These are phyloP conservation scores for Agrotis exclamationis DNA, from an alignment of 2,888 invertebrate genomes.

Conservation along the genomic window DNA sequence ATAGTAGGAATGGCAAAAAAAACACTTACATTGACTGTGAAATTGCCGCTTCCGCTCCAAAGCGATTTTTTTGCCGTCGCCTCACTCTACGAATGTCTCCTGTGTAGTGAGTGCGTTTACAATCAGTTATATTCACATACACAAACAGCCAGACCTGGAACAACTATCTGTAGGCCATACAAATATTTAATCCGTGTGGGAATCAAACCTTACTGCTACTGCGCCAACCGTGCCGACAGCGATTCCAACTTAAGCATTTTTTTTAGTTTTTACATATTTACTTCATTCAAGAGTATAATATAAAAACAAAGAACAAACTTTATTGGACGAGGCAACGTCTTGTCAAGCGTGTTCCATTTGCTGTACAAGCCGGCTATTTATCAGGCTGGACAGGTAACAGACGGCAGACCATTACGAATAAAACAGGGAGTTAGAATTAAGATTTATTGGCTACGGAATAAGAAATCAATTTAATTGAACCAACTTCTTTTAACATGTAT, in stretches of 20 bases:
- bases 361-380: conserved; percentile 13
- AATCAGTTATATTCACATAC: no score
- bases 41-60: neutral
- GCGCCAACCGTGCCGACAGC: no score
- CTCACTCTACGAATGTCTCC: no score
- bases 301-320: neutral
- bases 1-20: no score
- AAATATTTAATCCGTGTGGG: no score
- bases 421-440: conserved; percentile 15
- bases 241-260: no score
- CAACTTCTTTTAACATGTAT: neutral
- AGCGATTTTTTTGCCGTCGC: no score
- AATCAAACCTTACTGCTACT: no score
- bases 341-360: conserved; percentile 16
- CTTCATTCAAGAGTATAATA: neutral
- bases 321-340: neutral
- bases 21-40: no score
- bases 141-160: no score
- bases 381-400: conserved; percentile 26
- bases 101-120: no score
- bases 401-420: conserved; percentile 21
- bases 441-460: conserved; percentile 7
- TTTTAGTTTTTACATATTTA: neutral
- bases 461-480: neutral
- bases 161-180: no score